phyloP scores from a whole-genome alignment of 2,113 vertebrate species.

The Corapipo altera region DNA sequence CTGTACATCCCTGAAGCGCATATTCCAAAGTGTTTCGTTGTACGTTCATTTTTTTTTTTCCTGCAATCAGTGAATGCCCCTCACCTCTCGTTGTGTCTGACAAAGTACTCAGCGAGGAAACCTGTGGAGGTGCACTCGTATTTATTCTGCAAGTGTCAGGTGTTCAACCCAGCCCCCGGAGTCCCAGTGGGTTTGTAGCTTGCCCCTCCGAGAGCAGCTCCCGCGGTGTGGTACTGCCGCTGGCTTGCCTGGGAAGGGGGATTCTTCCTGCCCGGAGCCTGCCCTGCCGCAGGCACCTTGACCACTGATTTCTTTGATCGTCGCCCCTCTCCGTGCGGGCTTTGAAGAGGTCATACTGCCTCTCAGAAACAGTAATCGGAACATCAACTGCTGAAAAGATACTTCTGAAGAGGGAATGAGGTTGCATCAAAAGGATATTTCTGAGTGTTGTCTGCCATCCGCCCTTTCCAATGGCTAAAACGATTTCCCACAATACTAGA shows the following conservation, averaged over 20 bases:
- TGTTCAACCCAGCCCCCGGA: background rate
- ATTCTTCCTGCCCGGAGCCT: background rate
- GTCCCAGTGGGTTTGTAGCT: accelerated
- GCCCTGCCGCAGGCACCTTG: background rate
- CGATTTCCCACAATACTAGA: accelerated
- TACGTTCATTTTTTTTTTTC: accelerated
- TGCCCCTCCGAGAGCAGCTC: background rate
- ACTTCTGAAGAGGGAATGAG: background rate
- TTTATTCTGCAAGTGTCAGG: background rate
- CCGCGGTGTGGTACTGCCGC: accelerated
- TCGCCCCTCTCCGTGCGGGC: background rate
- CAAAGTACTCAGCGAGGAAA: background rate
- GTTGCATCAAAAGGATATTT: background rate
- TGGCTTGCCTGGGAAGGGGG: background rate
- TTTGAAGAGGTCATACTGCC: background rate
- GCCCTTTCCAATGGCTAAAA: background rate
- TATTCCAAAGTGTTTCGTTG: background rate
- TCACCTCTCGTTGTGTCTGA: accelerated
- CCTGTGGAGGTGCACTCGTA: background rate
- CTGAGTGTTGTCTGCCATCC: accelerated
- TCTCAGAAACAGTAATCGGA: background rate
- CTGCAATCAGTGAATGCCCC: accelerated
- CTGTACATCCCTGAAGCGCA: background rate
- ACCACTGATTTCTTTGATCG: accelerated
- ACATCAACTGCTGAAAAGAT: background rate